Percentiles rank a stretch among this genome's conserved stretches.
These are phyloP conservation scores for Macropus fuliginosus DNA, from an alignment of 2,797 vertebrate species.

Conservation along the genomic window DNA sequence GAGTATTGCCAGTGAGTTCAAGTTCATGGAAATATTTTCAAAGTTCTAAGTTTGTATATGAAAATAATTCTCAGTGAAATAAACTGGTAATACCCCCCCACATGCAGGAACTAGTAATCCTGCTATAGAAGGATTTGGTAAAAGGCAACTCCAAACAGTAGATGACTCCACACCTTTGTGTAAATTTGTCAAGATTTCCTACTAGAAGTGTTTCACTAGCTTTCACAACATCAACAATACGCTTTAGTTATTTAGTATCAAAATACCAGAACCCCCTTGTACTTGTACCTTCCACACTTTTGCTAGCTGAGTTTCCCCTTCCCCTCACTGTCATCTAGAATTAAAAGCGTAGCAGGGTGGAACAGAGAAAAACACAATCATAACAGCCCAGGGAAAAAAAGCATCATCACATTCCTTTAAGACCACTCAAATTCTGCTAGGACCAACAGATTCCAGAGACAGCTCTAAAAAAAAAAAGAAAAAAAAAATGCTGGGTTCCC, in stretches of 20 bases:
- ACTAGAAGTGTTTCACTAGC: slow-evolving; percentile 1
- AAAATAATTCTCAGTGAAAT: slow-evolving; percentile 50
- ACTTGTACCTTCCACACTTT: neutral
- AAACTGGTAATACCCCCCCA: slow-evolving; percentile 18
- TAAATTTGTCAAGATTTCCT: neutral
- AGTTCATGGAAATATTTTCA: slow-evolving; percentile 22
- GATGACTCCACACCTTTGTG: neutral
- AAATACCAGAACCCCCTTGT: neutral
- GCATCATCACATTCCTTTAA: slow-evolving; percentile 46
- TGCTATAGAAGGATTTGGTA: neutral
- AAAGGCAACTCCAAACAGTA: neutral
- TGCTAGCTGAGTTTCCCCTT: slow-evolving; percentile 2
- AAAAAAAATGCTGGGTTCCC: slow-evolving; percentile 17
- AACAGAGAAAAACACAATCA: slow-evolving; percentile 45
- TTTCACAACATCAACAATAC: neutral
- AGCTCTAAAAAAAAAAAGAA: slow-evolving; percentile 37
- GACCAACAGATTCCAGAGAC: slow-evolving; percentile 33
- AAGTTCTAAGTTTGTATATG: slow-evolving; percentile 30
- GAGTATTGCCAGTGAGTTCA: slow-evolving; percentile 9
- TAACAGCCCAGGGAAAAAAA: slow-evolving; percentile 56
- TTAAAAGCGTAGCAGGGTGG: neutral
- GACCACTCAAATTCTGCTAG: slow-evolving; percentile 40
- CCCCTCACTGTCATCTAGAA: neutral
- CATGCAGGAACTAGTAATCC: neutral
- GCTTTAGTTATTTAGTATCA: neutral